Percentiles rank a stretch among this genome's conserved stretches.
phyloP scores from a whole-genome alignment of 1,140 invertebrate genomes.

The Drosophila bocki region DNA sequence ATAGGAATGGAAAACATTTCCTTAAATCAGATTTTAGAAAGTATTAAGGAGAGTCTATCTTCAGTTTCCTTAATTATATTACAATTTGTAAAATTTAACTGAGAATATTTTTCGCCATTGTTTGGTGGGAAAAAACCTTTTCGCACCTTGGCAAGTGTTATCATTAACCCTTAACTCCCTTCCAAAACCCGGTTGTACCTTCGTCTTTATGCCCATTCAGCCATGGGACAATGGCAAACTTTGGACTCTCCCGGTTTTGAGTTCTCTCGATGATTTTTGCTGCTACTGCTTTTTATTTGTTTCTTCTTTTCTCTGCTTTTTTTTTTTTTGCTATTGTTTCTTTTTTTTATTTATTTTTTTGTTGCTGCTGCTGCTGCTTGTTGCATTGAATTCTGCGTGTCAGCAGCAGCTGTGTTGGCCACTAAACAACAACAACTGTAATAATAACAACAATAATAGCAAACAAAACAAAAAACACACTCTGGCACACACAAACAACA shows the following conservation, averaged over 20 bases:
- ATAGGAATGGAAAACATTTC: neutral
- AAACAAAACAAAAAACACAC: conserved; percentile 63
- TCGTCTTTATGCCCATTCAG: conserved; percentile 29
- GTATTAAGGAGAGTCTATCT: no score
- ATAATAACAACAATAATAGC: conserved; percentile 76
- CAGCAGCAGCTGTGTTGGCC: conserved; percentile 73
- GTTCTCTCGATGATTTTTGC: conserved; percentile 51
- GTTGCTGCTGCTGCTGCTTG: conserved; percentile 28
- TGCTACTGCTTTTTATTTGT: conserved; percentile 33
- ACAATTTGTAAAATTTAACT: neutral
- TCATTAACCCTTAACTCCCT: conserved; percentile 14
- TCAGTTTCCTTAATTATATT: neutral
- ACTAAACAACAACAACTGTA: conserved; percentile 70
- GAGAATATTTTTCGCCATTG: neutral
- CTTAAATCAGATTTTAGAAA: neutral
- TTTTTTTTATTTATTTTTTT: conserved; percentile 42
- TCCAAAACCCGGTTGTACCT: conserved; percentile 4
- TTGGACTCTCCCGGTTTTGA: conserved; percentile 39
- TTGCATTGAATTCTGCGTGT: conserved; percentile 78
- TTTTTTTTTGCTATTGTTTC: conserved; percentile 54
- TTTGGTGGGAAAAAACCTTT: neutral
- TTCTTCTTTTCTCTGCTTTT: conserved; percentile 17
- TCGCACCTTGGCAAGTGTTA: conserved; percentile 28
- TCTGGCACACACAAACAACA: conserved; percentile 57
- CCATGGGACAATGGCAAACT: conserved; percentile 62